Evolutionary conservation across 2,113 vertebrate species (phyloP).

Genomic region (Hylia prasina): DNA sequence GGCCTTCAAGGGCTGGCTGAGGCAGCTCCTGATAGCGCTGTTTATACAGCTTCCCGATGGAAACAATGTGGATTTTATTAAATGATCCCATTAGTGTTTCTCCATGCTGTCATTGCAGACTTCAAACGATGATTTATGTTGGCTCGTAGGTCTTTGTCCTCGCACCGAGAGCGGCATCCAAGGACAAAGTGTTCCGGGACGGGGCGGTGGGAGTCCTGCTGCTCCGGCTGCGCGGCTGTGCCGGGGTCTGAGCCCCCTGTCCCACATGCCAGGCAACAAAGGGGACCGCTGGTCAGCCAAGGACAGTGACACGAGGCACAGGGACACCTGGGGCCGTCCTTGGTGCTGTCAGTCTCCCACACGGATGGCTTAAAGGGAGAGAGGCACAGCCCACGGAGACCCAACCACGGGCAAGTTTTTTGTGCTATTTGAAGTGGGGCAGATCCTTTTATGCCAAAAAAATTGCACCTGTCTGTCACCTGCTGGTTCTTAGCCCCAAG

Average conservation of each 20-base stretch:
- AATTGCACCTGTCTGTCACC: not conserved
- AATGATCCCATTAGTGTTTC: conserved; percentile 54
- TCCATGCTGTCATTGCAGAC: conserved; percentile 60
- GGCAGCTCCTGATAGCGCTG: conserved; percentile 37
- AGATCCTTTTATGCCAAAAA: not conserved
- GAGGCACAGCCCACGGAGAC: not conserved
- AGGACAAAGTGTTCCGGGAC: conserved; percentile 52
- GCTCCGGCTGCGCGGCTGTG: not conserved
- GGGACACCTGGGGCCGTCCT: not conserved
- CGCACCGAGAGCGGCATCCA: conserved; percentile 27
- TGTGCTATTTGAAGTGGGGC: fast-evolving
- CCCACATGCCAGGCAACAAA: not conserved
- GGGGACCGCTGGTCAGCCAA: not conserved
- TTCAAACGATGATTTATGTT: conserved; percentile 65
- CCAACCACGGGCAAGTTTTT: fast-evolving
- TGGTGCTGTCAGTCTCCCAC: not conserved
- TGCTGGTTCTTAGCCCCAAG: not conserved
- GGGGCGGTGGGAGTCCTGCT: not conserved
- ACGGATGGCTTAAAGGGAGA: not conserved
- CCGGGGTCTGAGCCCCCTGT: not conserved
- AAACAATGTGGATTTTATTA: conserved; percentile 66
- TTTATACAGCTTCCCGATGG: conserved; percentile 48
- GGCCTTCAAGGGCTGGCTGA: conserved; percentile 5
- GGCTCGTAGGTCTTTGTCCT: conserved; percentile 56
- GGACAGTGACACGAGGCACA: not conserved